Percentiles rank a stretch among this genome's conserved stretches.
phyloP scores from a whole-genome alignment of 2,113 vertebrate genomes.

The human region DNA sequence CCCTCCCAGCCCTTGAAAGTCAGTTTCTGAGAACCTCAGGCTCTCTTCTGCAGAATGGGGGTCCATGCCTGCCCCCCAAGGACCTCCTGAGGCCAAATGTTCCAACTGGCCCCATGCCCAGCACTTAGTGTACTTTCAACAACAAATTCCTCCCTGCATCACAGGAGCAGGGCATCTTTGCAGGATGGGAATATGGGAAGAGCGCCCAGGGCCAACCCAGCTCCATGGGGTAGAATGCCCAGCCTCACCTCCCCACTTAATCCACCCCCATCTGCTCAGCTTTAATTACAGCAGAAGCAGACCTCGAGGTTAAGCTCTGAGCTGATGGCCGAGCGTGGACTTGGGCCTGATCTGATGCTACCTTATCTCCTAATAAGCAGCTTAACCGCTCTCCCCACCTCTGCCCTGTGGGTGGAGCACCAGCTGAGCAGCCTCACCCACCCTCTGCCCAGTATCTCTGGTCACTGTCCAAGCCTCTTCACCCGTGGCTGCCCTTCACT shows the following conservation, averaged over 20 bases:
- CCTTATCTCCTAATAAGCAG: constrained; percentile 66
- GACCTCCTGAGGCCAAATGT: neutral
- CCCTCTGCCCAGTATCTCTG: neutral
- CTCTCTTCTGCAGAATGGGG: neutral
- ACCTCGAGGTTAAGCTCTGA: constrained; percentile 62
- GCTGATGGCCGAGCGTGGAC: neutral
- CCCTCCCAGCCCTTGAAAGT: neutral
- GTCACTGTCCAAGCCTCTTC: neutral
- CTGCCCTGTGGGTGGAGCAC: neutral
- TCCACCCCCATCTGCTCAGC: constrained; percentile 70
- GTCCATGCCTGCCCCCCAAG: neutral
- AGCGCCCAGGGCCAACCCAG: constrained; percentile 9
- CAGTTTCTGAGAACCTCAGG: constrained; percentile 13
- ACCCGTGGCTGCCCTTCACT: constrained; percentile 1
- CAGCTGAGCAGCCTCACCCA: neutral
- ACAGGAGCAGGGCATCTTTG: constrained; percentile 10
- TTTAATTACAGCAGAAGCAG: constrained; percentile 73
- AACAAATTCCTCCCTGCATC: neutral
- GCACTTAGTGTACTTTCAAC: neutral
- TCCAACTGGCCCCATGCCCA: neutral
- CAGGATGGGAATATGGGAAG: neutral
- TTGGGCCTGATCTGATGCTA: constrained; percentile 36
- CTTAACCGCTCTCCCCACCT: constrained; percentile 61
- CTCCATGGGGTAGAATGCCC: neutral
- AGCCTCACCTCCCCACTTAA: constrained; percentile 36